Evolutionary conservation across 2,113 vertebrate genomes (phyloP).

Genomic region (Caranx ignobilis): DNA sequence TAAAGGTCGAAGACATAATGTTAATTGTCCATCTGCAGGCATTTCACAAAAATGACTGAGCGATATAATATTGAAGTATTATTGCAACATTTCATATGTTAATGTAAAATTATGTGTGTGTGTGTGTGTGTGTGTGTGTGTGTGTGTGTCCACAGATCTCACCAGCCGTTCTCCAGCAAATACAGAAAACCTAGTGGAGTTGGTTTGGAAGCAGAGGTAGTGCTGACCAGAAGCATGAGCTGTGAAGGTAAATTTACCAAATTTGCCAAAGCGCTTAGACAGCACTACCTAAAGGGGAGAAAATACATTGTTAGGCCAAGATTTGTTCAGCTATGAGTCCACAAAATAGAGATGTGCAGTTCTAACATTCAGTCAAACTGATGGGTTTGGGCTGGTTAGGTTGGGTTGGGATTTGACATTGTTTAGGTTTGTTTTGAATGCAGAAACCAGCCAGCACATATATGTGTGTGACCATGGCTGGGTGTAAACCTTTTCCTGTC

Average conservation of each 20-base stretch:
- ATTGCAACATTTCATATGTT: background rate
- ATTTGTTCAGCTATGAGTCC: background rate
- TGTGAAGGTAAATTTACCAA: constrained; percentile 90
- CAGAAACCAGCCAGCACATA: constrained; percentile 2
- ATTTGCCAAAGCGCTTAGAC: constrained; percentile 87
- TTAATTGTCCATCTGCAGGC: background rate
- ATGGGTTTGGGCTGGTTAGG: background rate
- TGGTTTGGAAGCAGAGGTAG: constrained; percentile 90
- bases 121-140: background rate
- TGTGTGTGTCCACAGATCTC: constrained; percentile 66
- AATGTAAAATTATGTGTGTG: background rate
- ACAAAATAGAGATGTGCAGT: background rate
- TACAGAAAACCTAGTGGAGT: constrained; percentile 88
- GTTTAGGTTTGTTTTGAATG: constrained; percentile 17
- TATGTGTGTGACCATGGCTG: background rate
- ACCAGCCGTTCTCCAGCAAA: constrained; percentile 88
- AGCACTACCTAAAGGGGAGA: constrained; percentile 82
- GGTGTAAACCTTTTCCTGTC: constrained; percentile 2
- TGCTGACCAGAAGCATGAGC: constrained; percentile 89
- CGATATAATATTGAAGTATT: background rate
- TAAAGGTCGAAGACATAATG: background rate
- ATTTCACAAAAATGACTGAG: background rate
- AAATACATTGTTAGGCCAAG: background rate
- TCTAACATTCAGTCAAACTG: background rate
- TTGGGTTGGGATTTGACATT: background rate